Evolutionary conservation across 2,888 invertebrate species (phyloP), one percentile per base, ranked within the genome.

Genomic region (Pomacea canaliculata): DNA sequence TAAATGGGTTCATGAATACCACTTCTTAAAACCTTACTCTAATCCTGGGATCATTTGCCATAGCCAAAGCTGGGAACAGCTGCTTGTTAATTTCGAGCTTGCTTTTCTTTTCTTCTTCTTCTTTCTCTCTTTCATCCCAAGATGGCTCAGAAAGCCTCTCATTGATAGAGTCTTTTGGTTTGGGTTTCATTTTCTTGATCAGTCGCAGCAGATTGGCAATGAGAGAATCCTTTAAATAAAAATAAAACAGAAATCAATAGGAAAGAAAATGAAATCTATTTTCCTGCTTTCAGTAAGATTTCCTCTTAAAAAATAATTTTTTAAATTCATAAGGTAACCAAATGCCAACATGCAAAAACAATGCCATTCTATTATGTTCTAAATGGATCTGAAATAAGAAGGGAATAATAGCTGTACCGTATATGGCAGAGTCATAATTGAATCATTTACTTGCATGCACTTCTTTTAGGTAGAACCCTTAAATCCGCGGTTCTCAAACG

Each of bases 151-250:
- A 46, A 46, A 37, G 16, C 51, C 69, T 74, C 18, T 27, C 66
- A 59, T 59, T 59, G 74, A 79, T 71, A 59, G 77, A 79, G 27
- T 79, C 78, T 83, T 87, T 87, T 9, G 79, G 80, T 77, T 87
- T 87, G 8, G 92, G 92, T 89, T 95, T 95, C 98, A 99, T 98
- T 86, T 97, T 96, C 86, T 97, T 96, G 80, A 99, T 98, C 73
- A 99, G 95, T 76, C 99, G 94, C 51, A 98, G 93, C 60, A 99
- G 92, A 91, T 98, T 99, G 3, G 96, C 95, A 84, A 96, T 94
- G 85, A 99, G 95, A 0, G 99, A 98, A 89, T 99, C 99, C 93
- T 94, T 87, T 23, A 27, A 63, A 1, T 13, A 2, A 56, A 1
- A 56, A 56, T 56, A 56, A 56, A 56, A 56, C 51, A 56, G 51